phyloP scores from a whole-genome alignment of 2,888 invertebrate genomes.

The Eueremaeus valkanovi region DNA sequence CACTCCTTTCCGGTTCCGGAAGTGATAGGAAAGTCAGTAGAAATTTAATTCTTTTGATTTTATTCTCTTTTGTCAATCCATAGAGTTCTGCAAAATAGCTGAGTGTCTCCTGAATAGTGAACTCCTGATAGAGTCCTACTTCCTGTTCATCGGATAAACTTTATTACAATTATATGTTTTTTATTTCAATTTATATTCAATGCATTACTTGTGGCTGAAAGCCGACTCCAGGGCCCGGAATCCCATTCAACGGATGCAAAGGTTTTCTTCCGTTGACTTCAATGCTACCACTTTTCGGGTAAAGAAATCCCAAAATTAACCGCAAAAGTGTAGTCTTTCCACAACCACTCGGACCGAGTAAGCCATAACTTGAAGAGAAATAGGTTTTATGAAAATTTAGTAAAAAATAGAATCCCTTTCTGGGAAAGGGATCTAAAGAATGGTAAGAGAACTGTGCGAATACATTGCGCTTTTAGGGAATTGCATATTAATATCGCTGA shows the following conservation, averaged over 20 bases:
- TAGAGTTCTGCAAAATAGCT: constrained; percentile 53
- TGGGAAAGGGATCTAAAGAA: too few relatives aligned
- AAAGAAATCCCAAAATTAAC: constrained; percentile 64
- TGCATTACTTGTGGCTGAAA: constrained; percentile 77
- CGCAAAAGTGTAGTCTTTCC: constrained; percentile 89
- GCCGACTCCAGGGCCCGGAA: constrained; percentile 89
- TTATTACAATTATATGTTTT: background rate
- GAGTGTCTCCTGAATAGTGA: constrained; percentile 53
- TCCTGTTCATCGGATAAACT: too few relatives aligned
- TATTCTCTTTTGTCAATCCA: constrained; percentile 48
- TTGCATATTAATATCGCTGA: background rate
- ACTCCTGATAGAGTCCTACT: constrained; percentile 46
- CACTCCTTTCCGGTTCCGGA: constrained; percentile 50
- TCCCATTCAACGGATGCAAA: constrained; percentile 78
- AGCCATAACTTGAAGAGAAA: background rate
- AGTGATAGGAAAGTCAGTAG: constrained; percentile 53
- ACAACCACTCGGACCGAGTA: constrained; percentile 72
- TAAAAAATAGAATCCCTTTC: too few relatives aligned
- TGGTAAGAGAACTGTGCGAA: background rate
- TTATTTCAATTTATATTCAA: background rate
- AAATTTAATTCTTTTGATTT: constrained; percentile 49
- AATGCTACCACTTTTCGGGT: constrained; percentile 76
- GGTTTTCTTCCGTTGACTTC: constrained; percentile 85
- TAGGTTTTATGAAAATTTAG: background rate
- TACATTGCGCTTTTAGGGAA: constrained; percentile 19